These are phyloP conservation scores for Papilio helenus DNA, from an alignment of 1,140 invertebrate species.

Conservation along the genomic window DNA sequence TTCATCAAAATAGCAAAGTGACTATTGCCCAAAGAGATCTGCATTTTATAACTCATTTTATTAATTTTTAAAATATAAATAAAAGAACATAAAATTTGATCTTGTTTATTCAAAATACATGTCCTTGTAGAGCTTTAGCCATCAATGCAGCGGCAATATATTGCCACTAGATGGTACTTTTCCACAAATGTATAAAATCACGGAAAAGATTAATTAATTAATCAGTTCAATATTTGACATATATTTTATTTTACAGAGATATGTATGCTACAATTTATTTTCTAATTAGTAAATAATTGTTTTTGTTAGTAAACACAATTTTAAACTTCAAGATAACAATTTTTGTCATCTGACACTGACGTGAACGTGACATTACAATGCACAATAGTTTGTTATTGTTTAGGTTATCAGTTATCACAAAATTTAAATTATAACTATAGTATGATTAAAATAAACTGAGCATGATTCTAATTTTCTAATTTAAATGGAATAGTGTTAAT, in stretches of 20 bases:
- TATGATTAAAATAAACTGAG: conserved; percentile 11
- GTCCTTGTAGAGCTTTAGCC: conserved; percentile 56
- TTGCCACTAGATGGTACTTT: conserved; percentile 42
- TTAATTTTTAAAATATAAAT: not conserved
- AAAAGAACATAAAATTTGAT: conserved; percentile 15
- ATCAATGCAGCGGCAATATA: conserved; percentile 69
- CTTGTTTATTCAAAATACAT: conserved; percentile 52
- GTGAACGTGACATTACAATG: not conserved
- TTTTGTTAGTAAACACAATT: too few species aligned
- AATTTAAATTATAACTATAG: not conserved
- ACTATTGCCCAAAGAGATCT: too few species aligned
- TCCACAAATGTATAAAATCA: too few species aligned
- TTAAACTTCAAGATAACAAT: not conserved
- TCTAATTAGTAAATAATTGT: too few species aligned
- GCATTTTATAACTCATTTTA: too few species aligned
- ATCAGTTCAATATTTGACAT: too few species aligned
- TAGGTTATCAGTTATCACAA: conserved; percentile 21
- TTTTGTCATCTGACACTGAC: not conserved
- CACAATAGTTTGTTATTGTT: conserved; percentile 3
- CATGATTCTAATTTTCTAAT: conserved; percentile 21
- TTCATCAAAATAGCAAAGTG: too few species aligned
- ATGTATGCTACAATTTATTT: too few species aligned
- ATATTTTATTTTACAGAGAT: too few species aligned
- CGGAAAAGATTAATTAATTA: too few species aligned
- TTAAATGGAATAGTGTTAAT: conserved; percentile 33